Conservation (phyloP, 2,797 vertebrate genomes). For the Scyliorhinus canicula region DNA sequence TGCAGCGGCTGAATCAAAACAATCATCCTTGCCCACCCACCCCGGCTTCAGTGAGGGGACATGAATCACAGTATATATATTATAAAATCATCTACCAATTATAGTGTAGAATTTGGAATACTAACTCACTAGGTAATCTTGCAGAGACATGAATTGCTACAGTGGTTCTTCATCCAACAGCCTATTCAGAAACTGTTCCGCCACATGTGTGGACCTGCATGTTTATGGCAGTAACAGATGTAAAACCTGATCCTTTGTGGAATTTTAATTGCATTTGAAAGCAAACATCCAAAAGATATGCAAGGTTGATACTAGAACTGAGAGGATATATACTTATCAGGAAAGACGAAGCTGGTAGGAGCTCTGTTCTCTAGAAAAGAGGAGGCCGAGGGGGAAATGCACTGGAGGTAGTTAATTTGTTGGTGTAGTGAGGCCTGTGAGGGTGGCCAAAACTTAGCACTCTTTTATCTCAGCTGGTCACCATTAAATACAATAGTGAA, state of each 20-base stretch:
- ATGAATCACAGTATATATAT: neutral
- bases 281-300: neutral
- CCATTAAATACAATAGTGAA: too few relatives aligned
- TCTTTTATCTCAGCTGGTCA: neutral
- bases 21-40: neutral
- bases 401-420: neutral
- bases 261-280: slow-evolving; percentile 5
- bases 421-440: neutral
- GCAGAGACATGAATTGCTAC: neutral
- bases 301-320: neutral
- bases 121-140: neutral
- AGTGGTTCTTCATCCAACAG: neutral
- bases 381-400: neutral
- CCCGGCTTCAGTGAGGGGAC: neutral
- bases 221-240: neutral
- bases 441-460: neutral
- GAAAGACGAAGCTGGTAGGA: neutral
- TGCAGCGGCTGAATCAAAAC: neutral
- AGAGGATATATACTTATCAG: neutral
- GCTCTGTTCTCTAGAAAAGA: neutral
- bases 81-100: neutral
- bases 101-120: neutral
- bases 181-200: neutral
- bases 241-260: neutral
- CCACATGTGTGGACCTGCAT: neutral